Base-by-base conservation (phyloP, 2,888 invertebrate species). In the Diaperis boleti region DNA sequence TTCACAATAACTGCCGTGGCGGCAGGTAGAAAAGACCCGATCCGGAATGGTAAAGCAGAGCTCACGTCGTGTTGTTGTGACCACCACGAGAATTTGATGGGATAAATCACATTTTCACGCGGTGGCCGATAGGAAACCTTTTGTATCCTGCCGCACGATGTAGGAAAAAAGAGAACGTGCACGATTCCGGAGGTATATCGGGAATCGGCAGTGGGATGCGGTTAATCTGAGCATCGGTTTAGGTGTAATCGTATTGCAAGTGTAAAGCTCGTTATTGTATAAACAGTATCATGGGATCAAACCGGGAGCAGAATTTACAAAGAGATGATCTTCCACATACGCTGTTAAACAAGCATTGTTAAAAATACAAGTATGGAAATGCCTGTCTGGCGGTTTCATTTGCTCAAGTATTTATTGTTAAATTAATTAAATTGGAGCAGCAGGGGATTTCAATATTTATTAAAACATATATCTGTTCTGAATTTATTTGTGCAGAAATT, bases 21-120 rank as follows among this genome's bases (percentile, higher is more conserved):
- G 42, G 47, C 59, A 54, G 62, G 62, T 59, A 62, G 64, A 54
- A 59, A 59, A 33, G 61, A 42, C 60, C 64, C 68, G 68, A 69
- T 72, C 68, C 64, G 64, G 49, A 50, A 54, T 65, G 44, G 63
- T 69, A 69, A 72, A 67, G 61, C 62, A 57, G 29, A 52, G 66
- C 68, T 66, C 68, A 31, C 45, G 44, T 44, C 54, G 15, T 20
- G 49, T 20, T 41, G 29, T 45, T 42, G 49, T 59, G 59, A 49
- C 59, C 49, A 31, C 29, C 39, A 50, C 31, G n/a, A 59, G 42
- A 59, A 50, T 50, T 50, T 59, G 17, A 54, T 41, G 18, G 42
- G 41, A 54, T 54, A 54, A 54, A 54, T 41, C 41, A 20, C 41
- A 54, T 54, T 54, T 49, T 52, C 52, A 26, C 37, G 26, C 52